phyloP scores from a whole-genome alignment of 2,797 vertebrate genomes.

The Eidolon dupreanum region DNA sequence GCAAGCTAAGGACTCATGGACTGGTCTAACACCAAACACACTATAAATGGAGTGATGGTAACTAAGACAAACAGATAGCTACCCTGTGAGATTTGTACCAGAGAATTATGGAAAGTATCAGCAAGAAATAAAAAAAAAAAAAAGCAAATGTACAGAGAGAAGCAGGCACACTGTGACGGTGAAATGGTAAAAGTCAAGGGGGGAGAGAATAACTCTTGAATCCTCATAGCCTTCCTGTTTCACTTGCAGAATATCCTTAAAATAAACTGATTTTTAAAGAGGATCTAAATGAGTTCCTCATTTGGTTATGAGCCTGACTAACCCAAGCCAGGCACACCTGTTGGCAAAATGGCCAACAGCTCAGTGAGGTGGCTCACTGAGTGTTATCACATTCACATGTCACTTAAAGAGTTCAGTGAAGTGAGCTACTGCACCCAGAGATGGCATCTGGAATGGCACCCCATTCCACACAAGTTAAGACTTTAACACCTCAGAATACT shows the following conservation, averaged over 20 bases:
- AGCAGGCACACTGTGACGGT: neutral
- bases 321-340: neutral
- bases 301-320: neutral
- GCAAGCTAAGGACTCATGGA: neutral
- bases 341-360: neutral
- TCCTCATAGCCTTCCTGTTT: neutral
- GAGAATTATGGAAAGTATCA: neutral
- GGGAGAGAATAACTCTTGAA: neutral
- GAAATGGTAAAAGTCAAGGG: neutral
- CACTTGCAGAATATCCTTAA: neutral
- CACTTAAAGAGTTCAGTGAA: neutral
- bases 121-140: neutral
- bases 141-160: neutral
- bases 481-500: neutral
- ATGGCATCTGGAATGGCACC: neutral
- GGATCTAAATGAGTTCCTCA: neutral
- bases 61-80: neutral
- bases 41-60: neutral
- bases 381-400: neutral
- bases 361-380: neutral
- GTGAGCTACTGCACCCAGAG: neutral
- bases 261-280: slow-evolving; percentile 11
- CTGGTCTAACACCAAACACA: neutral
- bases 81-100: neutral
- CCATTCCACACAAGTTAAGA: neutral